These are phyloP conservation scores for Archegozetes longisetosus DNA, from an alignment of 1,140 invertebrate genomes.

Conservation along the genomic window DNA sequence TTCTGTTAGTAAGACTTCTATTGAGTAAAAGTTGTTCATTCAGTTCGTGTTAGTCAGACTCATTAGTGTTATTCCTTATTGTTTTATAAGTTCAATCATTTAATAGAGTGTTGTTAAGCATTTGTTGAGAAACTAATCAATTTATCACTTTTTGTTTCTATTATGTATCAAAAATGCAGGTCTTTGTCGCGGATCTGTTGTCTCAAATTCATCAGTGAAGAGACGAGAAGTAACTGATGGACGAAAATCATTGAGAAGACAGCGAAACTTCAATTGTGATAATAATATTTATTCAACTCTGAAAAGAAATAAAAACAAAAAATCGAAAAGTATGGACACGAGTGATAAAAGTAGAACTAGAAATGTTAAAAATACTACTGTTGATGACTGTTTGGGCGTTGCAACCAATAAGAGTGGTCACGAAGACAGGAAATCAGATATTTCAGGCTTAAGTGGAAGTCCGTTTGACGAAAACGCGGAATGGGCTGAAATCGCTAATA, in stretches of 20 bases:
- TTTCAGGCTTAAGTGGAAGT: conserved; percentile 29
- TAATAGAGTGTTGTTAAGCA: no score
- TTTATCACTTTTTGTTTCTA: no score
- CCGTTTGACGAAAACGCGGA: conserved; percentile 72
- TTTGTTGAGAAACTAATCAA: no score
- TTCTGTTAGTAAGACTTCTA: no score
- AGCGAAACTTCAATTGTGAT: background rate
- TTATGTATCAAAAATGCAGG: conserved; percentile 11
- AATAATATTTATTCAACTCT: background rate
- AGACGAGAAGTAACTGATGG: background rate
- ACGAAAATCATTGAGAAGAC: conserved; percentile 6
- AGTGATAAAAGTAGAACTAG: background rate
- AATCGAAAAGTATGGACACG: background rate
- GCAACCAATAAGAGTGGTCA: background rate
- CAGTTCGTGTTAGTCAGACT: no score
- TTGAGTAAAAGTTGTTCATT: no score
- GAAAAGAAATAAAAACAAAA: background rate
- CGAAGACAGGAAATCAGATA: background rate
- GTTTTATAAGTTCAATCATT: no score
- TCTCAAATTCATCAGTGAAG: background rate
- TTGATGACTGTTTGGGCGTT: background rate
- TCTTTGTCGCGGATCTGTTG: conserved; percentile 18
- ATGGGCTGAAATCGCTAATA: conserved; percentile 85
- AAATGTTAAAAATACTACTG: background rate
- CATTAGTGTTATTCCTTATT: no score